Percentiles rank a stretch among this genome's conserved stretches.
Evolutionary conservation across 1,140 invertebrate species (phyloP).

Genomic region (Nixonia krombeini): DNA sequence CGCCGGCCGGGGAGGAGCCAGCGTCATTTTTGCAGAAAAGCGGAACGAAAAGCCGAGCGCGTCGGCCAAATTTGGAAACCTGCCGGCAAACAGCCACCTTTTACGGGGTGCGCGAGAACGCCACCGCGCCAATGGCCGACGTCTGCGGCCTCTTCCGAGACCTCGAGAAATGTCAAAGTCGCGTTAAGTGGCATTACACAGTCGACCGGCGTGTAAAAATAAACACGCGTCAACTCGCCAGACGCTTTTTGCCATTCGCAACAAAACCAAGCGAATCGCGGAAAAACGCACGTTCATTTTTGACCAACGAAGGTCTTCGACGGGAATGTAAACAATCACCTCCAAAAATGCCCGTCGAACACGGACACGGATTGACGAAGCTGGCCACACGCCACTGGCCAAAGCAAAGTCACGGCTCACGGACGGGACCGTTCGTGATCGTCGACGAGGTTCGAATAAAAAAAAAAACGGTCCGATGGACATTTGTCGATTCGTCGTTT

Average conservation of each 20-base stretch:
- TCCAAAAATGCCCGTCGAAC: too few relatives aligned
- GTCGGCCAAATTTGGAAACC: constrained; percentile 48
- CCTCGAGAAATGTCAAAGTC: constrained; percentile 52
- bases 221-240: not conserved
- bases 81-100: constrained; percentile 25
- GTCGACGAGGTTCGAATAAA: too few relatives aligned
- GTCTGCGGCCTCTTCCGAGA: constrained; percentile 32
- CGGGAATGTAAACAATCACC: too few relatives aligned
- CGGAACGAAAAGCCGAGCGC: constrained; percentile 37
- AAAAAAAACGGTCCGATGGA: too few relatives aligned
- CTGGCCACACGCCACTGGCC: too few relatives aligned
- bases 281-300: too few relatives aligned
- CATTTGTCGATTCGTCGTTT: too few relatives aligned
- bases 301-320: too few relatives aligned
- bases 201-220: constrained; percentile 16
- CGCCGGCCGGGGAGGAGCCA: constrained; percentile 33
- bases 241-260: not conserved
- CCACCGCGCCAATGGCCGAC: constrained; percentile 46
- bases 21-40: constrained; percentile 43
- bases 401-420: too few relatives aligned
- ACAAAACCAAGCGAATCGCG: too few relatives aligned
- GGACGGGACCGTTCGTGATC: too few relatives aligned
- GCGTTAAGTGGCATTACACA: constrained; percentile 34
- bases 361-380: too few relatives aligned
- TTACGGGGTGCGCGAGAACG: constrained; percentile 32